Conservation (phyloP, 2,888 invertebrate species). For the Hydroisotoma schaefferi region DNA sequence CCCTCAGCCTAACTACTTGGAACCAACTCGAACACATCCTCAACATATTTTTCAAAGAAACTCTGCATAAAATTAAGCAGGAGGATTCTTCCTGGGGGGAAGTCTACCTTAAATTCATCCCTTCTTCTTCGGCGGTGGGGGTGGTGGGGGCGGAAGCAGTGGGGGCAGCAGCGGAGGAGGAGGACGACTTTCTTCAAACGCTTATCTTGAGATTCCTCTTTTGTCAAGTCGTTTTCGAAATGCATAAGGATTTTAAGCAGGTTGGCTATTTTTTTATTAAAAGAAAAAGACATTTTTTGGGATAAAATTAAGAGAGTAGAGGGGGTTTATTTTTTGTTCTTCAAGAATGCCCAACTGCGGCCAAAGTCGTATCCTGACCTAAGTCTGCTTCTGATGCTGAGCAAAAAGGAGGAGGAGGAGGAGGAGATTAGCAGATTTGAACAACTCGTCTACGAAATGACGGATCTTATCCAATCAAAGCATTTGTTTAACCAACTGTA, state of each 20-base stretch:
- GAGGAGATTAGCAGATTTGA: constrained; percentile 28
- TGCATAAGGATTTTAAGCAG: constrained; percentile 71
- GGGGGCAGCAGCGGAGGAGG: too few relatives aligned
- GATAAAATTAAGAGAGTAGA: neutral
- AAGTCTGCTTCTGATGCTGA: constrained; percentile 30
- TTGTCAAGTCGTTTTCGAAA: constrained; percentile 82
- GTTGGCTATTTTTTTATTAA: neutral
- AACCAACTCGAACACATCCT: constrained; percentile 18
- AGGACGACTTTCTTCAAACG: constrained; percentile 90
- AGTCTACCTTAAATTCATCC: constrained; percentile 73
- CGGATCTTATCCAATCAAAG: constrained; percentile 33
- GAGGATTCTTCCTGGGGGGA: constrained; percentile 17
- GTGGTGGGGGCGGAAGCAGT: too few relatives aligned
- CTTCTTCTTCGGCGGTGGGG: constrained; percentile 53
- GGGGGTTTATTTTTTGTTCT: neutral
- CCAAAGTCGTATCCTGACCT: constrained; percentile 35
- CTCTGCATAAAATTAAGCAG: constrained; percentile 19
- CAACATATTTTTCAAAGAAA: constrained; percentile 22
- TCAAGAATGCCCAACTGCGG: constrained; percentile 20
- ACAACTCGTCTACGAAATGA: constrained; percentile 34
- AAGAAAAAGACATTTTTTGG: neutral
- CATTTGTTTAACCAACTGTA: constrained; percentile 30
- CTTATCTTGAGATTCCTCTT: constrained; percentile 86
- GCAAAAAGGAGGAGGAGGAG: constrained; percentile 5
- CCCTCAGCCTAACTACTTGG: constrained; percentile 51